Evolutionary conservation across 2,888 invertebrate species (phyloP), one percentile per base, ranked within the genome.

Genomic region (Polyommatus iphigenia): DNA sequence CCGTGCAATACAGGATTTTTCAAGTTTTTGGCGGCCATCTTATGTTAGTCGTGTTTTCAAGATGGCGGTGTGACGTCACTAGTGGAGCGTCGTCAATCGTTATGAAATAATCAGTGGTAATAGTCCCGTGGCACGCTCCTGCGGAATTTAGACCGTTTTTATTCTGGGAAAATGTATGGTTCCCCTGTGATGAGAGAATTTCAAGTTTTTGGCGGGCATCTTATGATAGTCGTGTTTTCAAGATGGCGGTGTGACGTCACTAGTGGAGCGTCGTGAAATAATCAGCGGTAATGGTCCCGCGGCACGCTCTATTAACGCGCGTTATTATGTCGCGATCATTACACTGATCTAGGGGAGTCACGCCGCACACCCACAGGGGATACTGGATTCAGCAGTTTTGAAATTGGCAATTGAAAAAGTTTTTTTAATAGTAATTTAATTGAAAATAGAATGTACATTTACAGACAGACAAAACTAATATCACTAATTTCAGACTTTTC

Each of bases 281-380:
- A 83, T 83, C 82, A 81, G 80, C 32, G 77, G 79, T 87, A 88
- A 88, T 87, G 86, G 86, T 81, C 82, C 81, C 81, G 83, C 82
- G 85, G 82, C 87, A 89, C 89, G 90, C 86, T 90, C 90, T 89
- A 88, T 89, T 90, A 88, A 88, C 85, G 78, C 81, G 85, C 86
- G 87, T 87, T 89, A 88, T 90, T 88, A 87, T 89, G 89, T 89
- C 89, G 87, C 85, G 84, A 87, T 87, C 86, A 86, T 85, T 85
- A 87, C 84, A 85, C 83, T 87, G 85, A 88, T 88, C 85, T 85
- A 84, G 87, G 86, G 86, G 83, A 85, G 83, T 85, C 81, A 81
- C 81, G 79, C 73, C 10, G 82, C 79, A 82, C 82, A 79, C 76
- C 67, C 71, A 13, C 20, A 75, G 4, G 59, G 6, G 18, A 57